Evolutionary conservation across 2,113 vertebrate genomes (phyloP), one percentile per base, ranked within the genome.

Genomic region (Turnix velox): DNA sequence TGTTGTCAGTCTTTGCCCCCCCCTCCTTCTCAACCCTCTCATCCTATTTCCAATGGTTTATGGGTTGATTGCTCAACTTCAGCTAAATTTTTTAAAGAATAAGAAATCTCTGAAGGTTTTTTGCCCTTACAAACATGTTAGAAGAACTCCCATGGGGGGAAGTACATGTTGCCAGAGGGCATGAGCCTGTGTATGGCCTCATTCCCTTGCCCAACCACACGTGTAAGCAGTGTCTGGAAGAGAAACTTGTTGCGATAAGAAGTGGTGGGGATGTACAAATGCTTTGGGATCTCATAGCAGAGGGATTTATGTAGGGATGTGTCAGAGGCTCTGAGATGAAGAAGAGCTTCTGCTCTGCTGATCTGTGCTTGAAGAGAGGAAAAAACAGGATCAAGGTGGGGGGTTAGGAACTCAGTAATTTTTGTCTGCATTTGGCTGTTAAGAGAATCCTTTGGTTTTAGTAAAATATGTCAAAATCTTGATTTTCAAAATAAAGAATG

Each of bases 121-220:
- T 2, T 4, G 6, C 58, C 58, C 51, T 18, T n/a, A 8, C 12
- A 37, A 9, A 40, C 0, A 0, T 4, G 5, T 22, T 39, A 49
- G 55, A 69, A 90, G 48, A 51, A n/a, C 35, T 59, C 10, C 22
- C 2, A 2, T 0, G 1, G 61, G 42, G 30, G 54, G 27, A 76
- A 27, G 17, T 54, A 6, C 67, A 31, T 2, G 62, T 6, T 55
- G 19, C 22, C 27, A 7, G 35, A 33, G 43, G 49, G 19, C n/a
- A 31, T 67, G 48, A 79, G 42, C 45, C 79, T 4, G 24, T 13
- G 57, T 11, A 1, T 0, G 27, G 52, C 51, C 4, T 3, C 2
- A 15, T 24, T 57, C 2, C 33, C 28, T 18, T 51, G 33, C 23
- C 46, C 12, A 31, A 31, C 37, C 54, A 30, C 58, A 27, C 10